Conservation (phyloP, 1,140 invertebrate species). For the Caenorhabditis briggsae region DNA sequence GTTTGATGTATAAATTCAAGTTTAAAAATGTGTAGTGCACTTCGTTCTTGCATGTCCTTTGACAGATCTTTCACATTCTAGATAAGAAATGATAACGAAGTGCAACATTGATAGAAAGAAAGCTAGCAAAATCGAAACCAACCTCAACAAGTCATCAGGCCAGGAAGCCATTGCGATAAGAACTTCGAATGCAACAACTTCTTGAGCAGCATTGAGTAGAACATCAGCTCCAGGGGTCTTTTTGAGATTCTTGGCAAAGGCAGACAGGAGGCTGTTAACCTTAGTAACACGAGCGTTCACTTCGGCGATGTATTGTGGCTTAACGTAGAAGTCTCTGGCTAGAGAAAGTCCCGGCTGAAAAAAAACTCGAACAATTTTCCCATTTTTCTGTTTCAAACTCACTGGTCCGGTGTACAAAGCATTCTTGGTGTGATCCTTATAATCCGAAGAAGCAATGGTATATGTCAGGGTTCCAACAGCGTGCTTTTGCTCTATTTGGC, state of each 20-base stretch:
- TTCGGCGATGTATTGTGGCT: conserved; percentile 67
- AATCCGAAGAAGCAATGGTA: conserved; percentile 67
- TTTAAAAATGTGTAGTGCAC: too few relatives aligned
- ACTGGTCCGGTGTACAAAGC: conserved; percentile 71
- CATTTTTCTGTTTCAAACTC: not conserved
- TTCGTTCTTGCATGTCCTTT: not conserved
- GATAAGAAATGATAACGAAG: not conserved
- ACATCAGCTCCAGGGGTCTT: conserved; percentile 21
- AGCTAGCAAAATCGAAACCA: not conserved
- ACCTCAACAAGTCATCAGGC: conserved; percentile 69
- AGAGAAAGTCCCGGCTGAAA: conserved; percentile 63
- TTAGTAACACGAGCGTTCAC: conserved; percentile 59
- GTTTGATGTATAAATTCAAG: too few relatives aligned
- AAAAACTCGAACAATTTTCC: not conserved
- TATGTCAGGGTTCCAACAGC: conserved; percentile 65
- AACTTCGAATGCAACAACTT: conserved; percentile 68
- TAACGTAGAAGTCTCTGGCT: conserved; percentile 69
- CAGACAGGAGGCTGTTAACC: conserved; percentile 47
- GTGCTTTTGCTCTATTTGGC: conserved; percentile 50
- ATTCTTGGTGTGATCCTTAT: conserved; percentile 61
- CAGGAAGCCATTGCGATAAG: conserved; percentile 68
- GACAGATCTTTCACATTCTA: not conserved
- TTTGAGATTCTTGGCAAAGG: conserved; percentile 39
- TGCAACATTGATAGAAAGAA: not conserved
- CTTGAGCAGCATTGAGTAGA: conserved; percentile 48